Conservation (phyloP, 2,797 vertebrate genomes). For the Calcarius lapponicus region DNA sequence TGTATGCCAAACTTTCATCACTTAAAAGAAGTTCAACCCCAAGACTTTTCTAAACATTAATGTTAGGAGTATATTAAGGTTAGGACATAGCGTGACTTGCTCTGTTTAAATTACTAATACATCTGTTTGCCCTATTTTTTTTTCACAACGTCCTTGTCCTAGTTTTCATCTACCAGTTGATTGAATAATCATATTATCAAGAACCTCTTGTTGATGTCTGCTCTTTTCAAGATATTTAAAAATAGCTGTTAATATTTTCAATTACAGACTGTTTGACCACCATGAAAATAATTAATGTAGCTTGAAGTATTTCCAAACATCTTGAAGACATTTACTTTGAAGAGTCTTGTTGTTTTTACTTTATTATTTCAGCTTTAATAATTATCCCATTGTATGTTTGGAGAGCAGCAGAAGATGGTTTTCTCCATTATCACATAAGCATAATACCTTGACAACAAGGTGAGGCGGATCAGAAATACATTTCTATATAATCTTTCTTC, state of each 20-base stretch:
- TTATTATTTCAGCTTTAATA: background rate
- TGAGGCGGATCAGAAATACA: background rate
- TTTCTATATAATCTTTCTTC: background rate
- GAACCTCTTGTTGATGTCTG: background rate
- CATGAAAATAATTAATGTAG: background rate
- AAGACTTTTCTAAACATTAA: background rate
- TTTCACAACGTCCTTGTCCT: background rate
- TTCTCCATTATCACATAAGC: background rate
- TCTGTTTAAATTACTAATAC: background rate
- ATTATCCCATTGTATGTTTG: background rate
- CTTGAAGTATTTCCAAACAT: background rate
- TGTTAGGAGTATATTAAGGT: background rate
- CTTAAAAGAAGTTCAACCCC: background rate
- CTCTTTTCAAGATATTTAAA: background rate
- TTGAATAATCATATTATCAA: background rate
- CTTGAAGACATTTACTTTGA: background rate
- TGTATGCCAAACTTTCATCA: background rate
- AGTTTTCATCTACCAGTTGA: background rate
- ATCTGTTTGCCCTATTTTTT: background rate
- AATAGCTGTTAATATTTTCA: background rate
- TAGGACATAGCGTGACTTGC: background rate
- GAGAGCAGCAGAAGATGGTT: background rate
- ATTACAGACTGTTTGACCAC: background rate
- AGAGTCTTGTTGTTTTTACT: background rate
- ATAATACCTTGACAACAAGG: background rate